phyloP scores from a whole-genome alignment of 2,113 vertebrate genomes.

The Regulus satrapa region DNA sequence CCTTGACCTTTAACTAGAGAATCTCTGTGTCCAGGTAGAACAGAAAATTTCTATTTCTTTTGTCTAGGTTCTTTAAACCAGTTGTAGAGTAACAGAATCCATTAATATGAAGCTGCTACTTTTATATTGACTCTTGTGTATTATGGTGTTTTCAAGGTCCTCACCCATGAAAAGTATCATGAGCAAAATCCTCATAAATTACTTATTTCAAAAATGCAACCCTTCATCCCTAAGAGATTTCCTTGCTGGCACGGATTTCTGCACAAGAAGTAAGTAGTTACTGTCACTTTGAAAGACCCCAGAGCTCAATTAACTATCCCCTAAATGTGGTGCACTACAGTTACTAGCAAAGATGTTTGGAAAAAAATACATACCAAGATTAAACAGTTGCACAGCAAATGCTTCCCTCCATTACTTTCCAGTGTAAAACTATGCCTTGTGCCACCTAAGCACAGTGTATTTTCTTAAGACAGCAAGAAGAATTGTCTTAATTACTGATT shows the following conservation, averaged over 20 bases:
- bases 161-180: fast-evolving
- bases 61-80: background rate
- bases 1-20: background rate
- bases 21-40: background rate
- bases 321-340: background rate
- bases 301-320: background rate
- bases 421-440: background rate
- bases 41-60: background rate
- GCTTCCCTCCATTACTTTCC: background rate
- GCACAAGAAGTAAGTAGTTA: background rate
- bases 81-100: background rate
- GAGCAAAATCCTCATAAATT: background rate
- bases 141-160: background rate
- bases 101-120: background rate
- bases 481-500: background rate
- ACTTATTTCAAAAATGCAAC: background rate
- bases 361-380: background rate
- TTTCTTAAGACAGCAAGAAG: background rate
- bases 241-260: background rate
- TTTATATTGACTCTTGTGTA: background rate
- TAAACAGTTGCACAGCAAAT: background rate
- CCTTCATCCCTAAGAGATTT: background rate
- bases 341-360: background rate
- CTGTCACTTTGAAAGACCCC: background rate
- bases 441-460: background rate